A percentile compares a stretch with the other conserved stretches of the same genome.
Evolutionary conservation across 30 jellyfish, hydroid and myxozoan species (phyloP).

Genomic region (Morbakka virulenta): DNA sequence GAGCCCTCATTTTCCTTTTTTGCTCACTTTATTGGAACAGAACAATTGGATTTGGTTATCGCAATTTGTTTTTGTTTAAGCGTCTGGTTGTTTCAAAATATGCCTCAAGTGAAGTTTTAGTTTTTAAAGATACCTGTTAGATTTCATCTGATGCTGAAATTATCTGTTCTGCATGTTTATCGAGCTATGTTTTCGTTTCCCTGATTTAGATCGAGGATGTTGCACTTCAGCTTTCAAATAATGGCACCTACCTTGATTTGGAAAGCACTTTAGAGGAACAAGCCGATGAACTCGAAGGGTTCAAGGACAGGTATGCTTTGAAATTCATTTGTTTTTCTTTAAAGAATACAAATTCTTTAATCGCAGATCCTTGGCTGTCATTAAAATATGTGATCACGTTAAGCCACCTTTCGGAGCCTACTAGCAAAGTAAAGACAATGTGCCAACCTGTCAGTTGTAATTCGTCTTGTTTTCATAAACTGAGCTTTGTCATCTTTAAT

Average conservation of each 20-base stretch:
- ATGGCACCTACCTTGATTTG: slow-evolving; percentile 84
- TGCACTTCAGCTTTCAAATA: slow-evolving; percentile 93
- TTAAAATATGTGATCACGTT: background rate
- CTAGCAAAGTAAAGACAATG: background rate
- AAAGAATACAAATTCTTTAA: background rate
- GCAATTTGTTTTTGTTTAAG: background rate
- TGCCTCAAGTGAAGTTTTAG: too few relatives aligned
- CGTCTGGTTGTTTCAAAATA: background rate
- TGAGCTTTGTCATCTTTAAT: background rate
- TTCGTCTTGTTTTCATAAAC: background rate
- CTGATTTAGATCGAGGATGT: slow-evolving; percentile 86
- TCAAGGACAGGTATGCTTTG: slow-evolving; percentile 84
- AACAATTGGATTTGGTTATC: background rate
- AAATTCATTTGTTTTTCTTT: background rate
- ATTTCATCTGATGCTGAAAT: too few relatives aligned
- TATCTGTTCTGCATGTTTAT: too few relatives aligned
- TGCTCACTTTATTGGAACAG: background rate
- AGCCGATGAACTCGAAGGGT: slow-evolving; percentile 94
- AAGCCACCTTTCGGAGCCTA: background rate
- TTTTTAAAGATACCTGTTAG: too few relatives aligned
- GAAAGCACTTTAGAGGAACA: slow-evolving; percentile 97
- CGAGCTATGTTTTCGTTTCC: background rate
- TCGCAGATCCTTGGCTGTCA: background rate
- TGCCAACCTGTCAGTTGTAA: background rate
- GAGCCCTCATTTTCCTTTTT: too few relatives aligned